phyloP scores from a whole-genome alignment of 2,888 invertebrate genomes.

The Serripes groenlandicus region DNA sequence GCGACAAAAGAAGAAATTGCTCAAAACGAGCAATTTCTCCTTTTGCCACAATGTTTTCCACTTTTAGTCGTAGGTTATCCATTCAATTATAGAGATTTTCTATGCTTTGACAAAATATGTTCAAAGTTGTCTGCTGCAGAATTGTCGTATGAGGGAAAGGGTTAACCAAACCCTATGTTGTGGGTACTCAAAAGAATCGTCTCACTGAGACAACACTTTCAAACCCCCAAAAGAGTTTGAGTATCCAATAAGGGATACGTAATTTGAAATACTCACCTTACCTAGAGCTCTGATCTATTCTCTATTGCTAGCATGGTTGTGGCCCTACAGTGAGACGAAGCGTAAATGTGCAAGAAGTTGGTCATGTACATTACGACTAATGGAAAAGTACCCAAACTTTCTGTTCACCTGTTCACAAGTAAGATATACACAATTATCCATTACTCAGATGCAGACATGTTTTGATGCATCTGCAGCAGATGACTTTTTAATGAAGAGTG shows the following conservation, averaged over 20 bases:
- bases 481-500: background rate
- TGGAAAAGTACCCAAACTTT: slow-evolving; percentile 87
- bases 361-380: slow-evolving; percentile 86
- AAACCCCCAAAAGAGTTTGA: no score
- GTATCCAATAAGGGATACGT: no score
- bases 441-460: background rate
- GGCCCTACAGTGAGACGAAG: slow-evolving; percentile 88
- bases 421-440: no score
- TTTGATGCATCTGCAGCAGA: background rate
- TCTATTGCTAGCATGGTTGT: slow-evolving; percentile 87
- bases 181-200: background rate
- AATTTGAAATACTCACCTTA: no score
- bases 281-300: no score
- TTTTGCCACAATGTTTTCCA: background rate
- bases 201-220: no score
- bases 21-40: background rate
- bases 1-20: background rate
- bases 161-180: background rate
- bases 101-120: background rate
- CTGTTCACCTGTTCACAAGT: slow-evolving; percentile 88
- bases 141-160: background rate
- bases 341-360: slow-evolving; percentile 88
- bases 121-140: background rate
- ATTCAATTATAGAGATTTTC: background rate
- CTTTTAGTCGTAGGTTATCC: background rate